A percentile compares a stretch with the other conserved stretches of the same genome.
Conservation (phyloP, 2,888 invertebrate species). For the Agonopterix arenella region DNA sequence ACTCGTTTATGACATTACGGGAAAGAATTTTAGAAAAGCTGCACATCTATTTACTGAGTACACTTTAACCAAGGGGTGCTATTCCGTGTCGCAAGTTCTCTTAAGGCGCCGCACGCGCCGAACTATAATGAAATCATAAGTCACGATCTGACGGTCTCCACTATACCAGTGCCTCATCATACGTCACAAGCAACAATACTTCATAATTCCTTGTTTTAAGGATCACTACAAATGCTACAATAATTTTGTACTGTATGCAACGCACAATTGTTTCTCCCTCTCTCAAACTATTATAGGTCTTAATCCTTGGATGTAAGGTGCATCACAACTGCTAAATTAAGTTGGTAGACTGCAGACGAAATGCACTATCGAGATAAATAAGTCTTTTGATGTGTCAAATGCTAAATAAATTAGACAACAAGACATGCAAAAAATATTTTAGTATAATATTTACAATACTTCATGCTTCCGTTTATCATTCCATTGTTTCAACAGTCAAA, state of each 20-base stretch:
- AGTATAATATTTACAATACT: no score
- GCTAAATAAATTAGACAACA: no score
- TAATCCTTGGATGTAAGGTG: no score
- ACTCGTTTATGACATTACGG: no score
- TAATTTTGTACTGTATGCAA: conserved; percentile 1
- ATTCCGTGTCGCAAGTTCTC: conserved; percentile 26
- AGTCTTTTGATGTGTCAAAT: no score
- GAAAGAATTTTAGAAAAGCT: not conserved
- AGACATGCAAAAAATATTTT: no score
- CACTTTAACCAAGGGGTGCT: conserved; percentile 20
- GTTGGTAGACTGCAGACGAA: conserved; percentile 1
- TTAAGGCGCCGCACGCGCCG: conserved; percentile 40
- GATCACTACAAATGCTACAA: not conserved
- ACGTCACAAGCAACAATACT: conserved; percentile 13
- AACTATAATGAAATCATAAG: conserved; percentile 51
- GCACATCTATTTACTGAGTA: conserved; percentile 1
- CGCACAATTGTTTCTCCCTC: conserved; percentile 15
- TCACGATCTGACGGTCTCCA: conserved; percentile 43
- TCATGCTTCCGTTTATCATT: no score
- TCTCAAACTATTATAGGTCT: no score
- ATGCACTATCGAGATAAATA: conserved; percentile 4
- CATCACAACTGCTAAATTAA: conserved; percentile 9
- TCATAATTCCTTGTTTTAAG: conserved; percentile 2
- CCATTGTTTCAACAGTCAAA: no score
- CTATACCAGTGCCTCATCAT: conserved; percentile 1